Conservation (phyloP, 2,888 invertebrate species). For the Agrochola litura region DNA sequence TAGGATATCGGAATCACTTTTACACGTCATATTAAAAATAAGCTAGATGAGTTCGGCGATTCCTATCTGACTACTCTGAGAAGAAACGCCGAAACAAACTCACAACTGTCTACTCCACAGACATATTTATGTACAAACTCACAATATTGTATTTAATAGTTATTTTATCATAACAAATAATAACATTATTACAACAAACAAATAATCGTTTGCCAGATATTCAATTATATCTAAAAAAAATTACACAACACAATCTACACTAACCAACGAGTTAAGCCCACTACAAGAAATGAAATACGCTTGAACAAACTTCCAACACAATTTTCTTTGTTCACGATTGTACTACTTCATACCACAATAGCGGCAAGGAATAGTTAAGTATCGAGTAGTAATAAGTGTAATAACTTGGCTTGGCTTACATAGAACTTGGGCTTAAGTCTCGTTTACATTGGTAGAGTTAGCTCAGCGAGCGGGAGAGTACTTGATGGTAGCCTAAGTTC, state of each 20-base stretch:
- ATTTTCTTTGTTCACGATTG: conserved; percentile 57
- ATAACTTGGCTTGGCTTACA: conserved; percentile 64
- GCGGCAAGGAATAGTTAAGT: conserved; percentile 66
- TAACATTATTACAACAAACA: neutral
- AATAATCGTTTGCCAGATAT: neutral
- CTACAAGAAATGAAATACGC: conserved; percentile 42
- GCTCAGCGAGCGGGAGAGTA: conserved; percentile 6
- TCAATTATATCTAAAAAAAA: conserved; percentile 17
- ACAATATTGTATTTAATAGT: neutral
- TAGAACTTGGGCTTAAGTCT: conserved; percentile 60
- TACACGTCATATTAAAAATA: no score
- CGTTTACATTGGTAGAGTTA: conserved; percentile 43
- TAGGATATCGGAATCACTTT: no score
- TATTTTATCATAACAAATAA: neutral
- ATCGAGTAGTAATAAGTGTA: conserved; percentile 64
- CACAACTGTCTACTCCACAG: neutral
- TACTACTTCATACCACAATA: conserved; percentile 62
- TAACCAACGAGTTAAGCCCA: conserved; percentile 24
- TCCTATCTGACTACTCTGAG: no score
- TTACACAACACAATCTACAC: conserved; percentile 10
- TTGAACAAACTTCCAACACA: conserved; percentile 52
- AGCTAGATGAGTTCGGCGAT: no score
- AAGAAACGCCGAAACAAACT: no score
- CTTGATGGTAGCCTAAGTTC: conserved; percentile 24
- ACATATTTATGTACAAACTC: no score